Conservation (phyloP, 2,113 vertebrate genomes). For the Puma concolor region DNA sequence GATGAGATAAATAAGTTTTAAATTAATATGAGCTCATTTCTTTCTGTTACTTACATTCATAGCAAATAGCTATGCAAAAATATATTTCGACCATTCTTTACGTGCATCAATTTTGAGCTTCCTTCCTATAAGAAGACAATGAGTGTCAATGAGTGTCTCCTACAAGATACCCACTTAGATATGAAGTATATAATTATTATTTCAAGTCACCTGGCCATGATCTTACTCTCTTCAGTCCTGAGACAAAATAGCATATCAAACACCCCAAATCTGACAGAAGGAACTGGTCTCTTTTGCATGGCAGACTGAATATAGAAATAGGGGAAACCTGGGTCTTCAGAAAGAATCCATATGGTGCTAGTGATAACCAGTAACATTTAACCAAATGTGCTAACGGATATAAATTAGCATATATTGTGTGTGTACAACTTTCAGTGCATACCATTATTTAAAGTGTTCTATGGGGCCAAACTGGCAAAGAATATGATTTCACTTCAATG, state of each 20-base stretch:
- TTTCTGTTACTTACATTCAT: neutral
- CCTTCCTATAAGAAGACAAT: neutral
- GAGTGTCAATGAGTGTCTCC: neutral
- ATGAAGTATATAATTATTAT: slow-evolving; percentile 2
- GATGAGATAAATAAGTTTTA: slow-evolving; percentile 32
- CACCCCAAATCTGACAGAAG: slow-evolving; percentile 11
- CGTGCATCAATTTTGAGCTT: neutral
- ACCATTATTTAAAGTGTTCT: slow-evolving; percentile 39
- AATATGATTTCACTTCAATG: slow-evolving; percentile 56
- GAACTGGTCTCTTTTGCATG: neutral
- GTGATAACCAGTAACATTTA: slow-evolving; percentile 32
- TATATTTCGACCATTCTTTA: neutral
- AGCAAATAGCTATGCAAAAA: slow-evolving; percentile 51
- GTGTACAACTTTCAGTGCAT: slow-evolving; percentile 23
- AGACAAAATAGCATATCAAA: neutral
- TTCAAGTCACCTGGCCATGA: slow-evolving; percentile 24
- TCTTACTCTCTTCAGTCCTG: neutral
- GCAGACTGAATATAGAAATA: neutral
- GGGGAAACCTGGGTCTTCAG: neutral
- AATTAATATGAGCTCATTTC: slow-evolving; percentile 3
- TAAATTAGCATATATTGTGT: slow-evolving; percentile 47
- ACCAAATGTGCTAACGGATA: neutral
- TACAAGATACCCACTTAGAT: neutral
- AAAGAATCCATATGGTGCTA: slow-evolving; percentile 15
- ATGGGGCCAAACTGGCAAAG: slow-evolving; percentile 13